Evolutionary conservation across 2,113 vertebrate species (phyloP), one percentile per base, ranked within the genome.

Genomic region (Balaeniceps rex): DNA sequence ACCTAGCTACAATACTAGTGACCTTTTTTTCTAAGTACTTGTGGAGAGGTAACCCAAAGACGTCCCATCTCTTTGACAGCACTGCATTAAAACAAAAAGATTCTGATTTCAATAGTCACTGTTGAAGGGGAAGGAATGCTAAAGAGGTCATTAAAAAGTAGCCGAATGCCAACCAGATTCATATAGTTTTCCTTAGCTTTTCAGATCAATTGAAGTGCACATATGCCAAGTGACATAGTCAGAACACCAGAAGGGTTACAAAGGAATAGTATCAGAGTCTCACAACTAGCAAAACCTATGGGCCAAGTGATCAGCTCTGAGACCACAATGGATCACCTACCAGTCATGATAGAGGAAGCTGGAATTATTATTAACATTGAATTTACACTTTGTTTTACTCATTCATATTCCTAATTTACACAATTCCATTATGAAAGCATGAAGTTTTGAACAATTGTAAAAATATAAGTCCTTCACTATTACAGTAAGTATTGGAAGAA

Each of bases 331-430:
- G 14, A 42, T 78, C 33, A 29, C 8, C 19, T 76, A 76, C 38
- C 46, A 52, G 63, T 44, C 18, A 65, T 44, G n/a, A 89, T 24
- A 83, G 77, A 86, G 80, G 26, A 77, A 77, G 15, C 8, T 60
- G 29, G 18, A 72, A 69, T 89, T 72, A 65, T 61, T 33, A 72
- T n/a, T 58, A 93, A 93, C 64, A 63, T 88, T 64, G 61, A 88
- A 94, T 88, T 96, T 61, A 87, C 31, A 80, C 14, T 94, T 96
- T 82, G 5, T 24, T 90, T 87, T 92, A 86, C 77, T 84, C 75
- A 90, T 83, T 83, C 46, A 17, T 57, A 44, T n/a, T 81, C 51
- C 14, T 92, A 61, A 96, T 84, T 91, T 94, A 51, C 77, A 77
- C 58, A 87, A 94, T 80, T 94, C 22, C 19, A 60, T 65, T 57